These are phyloP conservation scores for Triplophysa rosa DNA, from an alignment of 2,113 vertebrate genomes.

Conservation along the genomic window DNA sequence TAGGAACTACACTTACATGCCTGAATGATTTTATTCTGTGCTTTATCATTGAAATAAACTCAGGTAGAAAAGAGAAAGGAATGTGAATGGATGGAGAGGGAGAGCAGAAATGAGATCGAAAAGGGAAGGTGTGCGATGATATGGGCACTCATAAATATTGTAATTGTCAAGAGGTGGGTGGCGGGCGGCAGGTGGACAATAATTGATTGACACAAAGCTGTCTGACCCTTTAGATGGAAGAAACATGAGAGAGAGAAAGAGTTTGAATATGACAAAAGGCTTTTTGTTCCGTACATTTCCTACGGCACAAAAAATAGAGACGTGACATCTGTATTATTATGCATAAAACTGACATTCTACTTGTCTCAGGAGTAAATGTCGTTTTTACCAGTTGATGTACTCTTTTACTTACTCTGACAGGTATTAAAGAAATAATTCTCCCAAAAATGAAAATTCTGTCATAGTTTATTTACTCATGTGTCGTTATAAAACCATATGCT, in stretches of 20 bases:
- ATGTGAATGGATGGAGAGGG: background rate
- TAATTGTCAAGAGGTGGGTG: conserved; percentile 73
- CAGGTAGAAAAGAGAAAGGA: conserved; percentile 55
- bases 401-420: background rate
- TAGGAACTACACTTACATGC: conserved; percentile 66
- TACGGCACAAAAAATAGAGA: conserved; percentile 28
- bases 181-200: conserved; percentile 47
- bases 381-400: background rate
- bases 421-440: too few species aligned
- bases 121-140: conserved; percentile 48
- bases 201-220: conserved; percentile 69
- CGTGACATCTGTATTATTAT: conserved; percentile 24
- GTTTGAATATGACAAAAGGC: conserved; percentile 57
- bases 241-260: conserved; percentile 54
- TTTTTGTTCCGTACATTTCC: conserved; percentile 52
- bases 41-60: conserved; percentile 72
- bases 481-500: too few species aligned
- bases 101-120: conserved; percentile 31
- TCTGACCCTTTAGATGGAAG: conserved; percentile 64
- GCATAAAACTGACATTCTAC: background rate
- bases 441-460: too few species aligned
- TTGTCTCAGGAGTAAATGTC: background rate
- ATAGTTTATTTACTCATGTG: too few species aligned
- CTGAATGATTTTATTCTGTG: conserved; percentile 63
- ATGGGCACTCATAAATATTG: conserved; percentile 77